Conservation (phyloP, 2,888 invertebrate species). For the Steinernema carpocapsae region DNA sequence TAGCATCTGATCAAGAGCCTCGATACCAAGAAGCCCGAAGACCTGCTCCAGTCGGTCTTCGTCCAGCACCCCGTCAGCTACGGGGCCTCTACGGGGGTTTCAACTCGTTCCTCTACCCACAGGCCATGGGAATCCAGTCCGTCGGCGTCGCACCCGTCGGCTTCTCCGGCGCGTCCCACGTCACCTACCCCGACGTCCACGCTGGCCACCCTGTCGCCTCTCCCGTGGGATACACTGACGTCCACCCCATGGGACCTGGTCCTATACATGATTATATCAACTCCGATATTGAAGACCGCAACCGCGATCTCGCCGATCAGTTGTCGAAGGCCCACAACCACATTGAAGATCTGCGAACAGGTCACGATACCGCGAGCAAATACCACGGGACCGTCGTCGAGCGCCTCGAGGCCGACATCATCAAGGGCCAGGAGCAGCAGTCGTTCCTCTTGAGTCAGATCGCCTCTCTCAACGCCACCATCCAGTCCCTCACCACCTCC, state of each 20-base stretch:
- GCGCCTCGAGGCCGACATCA: constrained; percentile 28
- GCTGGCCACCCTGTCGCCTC: not conserved
- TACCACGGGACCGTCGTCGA: constrained; percentile 3
- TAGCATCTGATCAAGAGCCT: not conserved
- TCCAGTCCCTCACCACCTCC: not conserved
- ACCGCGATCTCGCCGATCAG: not conserved
- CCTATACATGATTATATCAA: too few relatives aligned
- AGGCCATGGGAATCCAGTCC: not conserved
- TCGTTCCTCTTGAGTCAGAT: not conserved
- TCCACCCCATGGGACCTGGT: too few relatives aligned
- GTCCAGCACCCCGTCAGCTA: not conserved
- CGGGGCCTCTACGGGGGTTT: not conserved
- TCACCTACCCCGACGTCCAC: too few relatives aligned
- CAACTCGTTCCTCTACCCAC: not conserved
- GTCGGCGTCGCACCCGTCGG: not conserved
- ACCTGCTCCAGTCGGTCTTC: not conserved
- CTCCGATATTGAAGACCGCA: not conserved
- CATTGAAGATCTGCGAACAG: not conserved
- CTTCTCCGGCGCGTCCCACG: not conserved
- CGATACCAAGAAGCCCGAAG: not conserved
- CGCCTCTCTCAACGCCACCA: constrained; percentile 1
- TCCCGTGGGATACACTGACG: not conserved
- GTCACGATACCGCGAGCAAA: not conserved
- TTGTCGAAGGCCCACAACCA: not conserved
- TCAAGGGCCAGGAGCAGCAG: not conserved